phyloP scores from a whole-genome alignment of 1,140 invertebrate species.

The Nephotettix cincticeps region DNA sequence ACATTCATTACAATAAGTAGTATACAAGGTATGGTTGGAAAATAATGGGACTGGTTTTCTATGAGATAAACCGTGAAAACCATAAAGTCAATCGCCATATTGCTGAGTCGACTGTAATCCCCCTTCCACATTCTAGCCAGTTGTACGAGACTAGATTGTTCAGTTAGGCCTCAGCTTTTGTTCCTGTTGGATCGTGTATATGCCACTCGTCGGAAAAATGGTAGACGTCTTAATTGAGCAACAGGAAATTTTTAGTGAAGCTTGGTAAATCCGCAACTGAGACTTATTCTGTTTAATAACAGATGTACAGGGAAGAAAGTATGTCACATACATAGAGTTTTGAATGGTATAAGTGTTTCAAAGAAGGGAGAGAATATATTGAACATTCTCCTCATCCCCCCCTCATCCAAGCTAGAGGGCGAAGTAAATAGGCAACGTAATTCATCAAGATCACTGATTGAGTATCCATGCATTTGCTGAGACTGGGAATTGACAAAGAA shows the following conservation, averaged over 20 bases:
- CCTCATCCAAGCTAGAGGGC: slow-evolving; percentile 38
- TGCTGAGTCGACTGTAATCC: not conserved
- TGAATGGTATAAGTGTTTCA: slow-evolving; percentile 29
- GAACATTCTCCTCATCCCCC: slow-evolving; percentile 32
- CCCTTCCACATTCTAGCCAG: not conserved
- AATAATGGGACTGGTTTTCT: too few species aligned
- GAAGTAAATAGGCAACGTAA: slow-evolving; percentile 39
- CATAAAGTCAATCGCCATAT: not conserved
- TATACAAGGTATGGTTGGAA: too few species aligned
- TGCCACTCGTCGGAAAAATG: too few species aligned
- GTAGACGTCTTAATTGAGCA: too few species aligned
- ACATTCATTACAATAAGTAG: too few species aligned
- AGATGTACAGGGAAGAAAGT: too few species aligned
- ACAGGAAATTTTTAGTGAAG: too few species aligned
- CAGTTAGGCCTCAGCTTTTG: too few species aligned
- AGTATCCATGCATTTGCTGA: slow-evolving; percentile 32
- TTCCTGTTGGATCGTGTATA: too few species aligned
- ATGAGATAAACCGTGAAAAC: not conserved
- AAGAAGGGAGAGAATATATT: slow-evolving; percentile 22
- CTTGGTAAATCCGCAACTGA: too few species aligned
- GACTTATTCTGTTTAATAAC: too few species aligned
- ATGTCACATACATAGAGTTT: slow-evolving; percentile 16
- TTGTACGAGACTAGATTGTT: too few species aligned
- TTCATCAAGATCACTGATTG: slow-evolving; percentile 38
- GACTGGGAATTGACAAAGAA: slow-evolving; percentile 20